Percentiles rank a stretch among this genome's conserved stretches.
These are phyloP conservation scores for Lumbricus terrestris DNA, from an alignment of 2,888 invertebrate genomes.

Conservation along the genomic window DNA sequence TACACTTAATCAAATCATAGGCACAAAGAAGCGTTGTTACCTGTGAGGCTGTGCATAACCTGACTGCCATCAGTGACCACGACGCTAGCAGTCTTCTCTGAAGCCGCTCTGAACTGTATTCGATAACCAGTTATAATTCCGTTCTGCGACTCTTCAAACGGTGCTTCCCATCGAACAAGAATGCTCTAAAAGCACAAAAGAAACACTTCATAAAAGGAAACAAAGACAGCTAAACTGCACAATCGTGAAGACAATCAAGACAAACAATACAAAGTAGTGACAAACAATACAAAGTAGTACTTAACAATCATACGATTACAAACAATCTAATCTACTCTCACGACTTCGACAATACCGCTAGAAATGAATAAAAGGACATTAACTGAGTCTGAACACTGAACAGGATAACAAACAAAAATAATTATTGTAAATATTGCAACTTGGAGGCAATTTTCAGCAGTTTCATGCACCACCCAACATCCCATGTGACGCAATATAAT, in stretches of 20 bases:
- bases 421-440: not conserved
- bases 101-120: constrained; percentile 72
- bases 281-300: not conserved
- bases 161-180: constrained; percentile 84
- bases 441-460: not conserved
- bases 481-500: not conserved
- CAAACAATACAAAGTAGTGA: not conserved
- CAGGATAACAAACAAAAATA: not conserved
- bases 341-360: not conserved
- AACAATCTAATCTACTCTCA: not conserved
- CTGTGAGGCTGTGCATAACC: constrained; percentile 7
- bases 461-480: not conserved
- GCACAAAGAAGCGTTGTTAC: not conserved
- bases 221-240: not conserved
- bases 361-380: not conserved
- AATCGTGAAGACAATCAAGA: not conserved
- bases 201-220: not conserved
- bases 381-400: not conserved
- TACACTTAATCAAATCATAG: not conserved
- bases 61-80: constrained; percentile 67
- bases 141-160: constrained; percentile 78
- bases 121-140: constrained; percentile 96
- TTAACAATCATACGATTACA: not conserved
- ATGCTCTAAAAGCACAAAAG: constrained; percentile 27
- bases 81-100: not conserved